Evolutionary conservation across 1,140 invertebrate species (phyloP), one percentile per base, ranked within the genome.

Genomic region (Hypothenemus hampei): DNA sequence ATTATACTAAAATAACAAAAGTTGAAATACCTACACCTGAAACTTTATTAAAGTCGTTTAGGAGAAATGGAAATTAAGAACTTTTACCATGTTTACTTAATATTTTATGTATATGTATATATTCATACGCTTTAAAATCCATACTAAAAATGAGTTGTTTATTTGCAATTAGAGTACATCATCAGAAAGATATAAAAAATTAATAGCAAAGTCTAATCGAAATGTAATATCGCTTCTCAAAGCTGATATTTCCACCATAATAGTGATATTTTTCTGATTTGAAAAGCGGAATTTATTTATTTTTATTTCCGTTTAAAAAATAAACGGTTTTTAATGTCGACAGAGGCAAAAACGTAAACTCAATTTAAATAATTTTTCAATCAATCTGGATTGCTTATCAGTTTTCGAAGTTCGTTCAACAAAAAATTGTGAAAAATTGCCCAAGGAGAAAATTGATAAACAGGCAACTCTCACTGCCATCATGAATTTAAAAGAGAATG

Each of bases 311-410:
- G 6, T 51, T 41, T 41, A 51, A 43, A 40, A 48, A 48, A 36
- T 48, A 48, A 26, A 31, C 24, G 43, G 6, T 7, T 45, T 45
- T 45, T 45, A 29, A 45, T 49, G 21, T 16, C n/a, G 20, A 49
- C 33, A 49, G 22, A 19, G 33, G 35, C 15, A 44, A 46, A 54
- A 53, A 55, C 26, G 52, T 36, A 55, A 55, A 55, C 52, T 19
- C 44, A 31, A 55, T 55, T 55, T 55, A 55, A 55, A 55, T 55
- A 55, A 39, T 55, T 47, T 55, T 47, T 55, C 52, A 55, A 55
- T 55, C 52, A 55, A 55, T 55, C 52, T 55, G 26, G 43, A 55
- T 44, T 39, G 44, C 52, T 46, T 55, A 55, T 55, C 52, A 55
- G 52, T 55, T 55, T 55, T 55, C 33, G 52, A 55, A 55, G 52